Evolutionary conservation across 2,888 invertebrate genomes (phyloP), one percentile per base, ranked within the genome.

Genomic region (Sericinus montela): DNA sequence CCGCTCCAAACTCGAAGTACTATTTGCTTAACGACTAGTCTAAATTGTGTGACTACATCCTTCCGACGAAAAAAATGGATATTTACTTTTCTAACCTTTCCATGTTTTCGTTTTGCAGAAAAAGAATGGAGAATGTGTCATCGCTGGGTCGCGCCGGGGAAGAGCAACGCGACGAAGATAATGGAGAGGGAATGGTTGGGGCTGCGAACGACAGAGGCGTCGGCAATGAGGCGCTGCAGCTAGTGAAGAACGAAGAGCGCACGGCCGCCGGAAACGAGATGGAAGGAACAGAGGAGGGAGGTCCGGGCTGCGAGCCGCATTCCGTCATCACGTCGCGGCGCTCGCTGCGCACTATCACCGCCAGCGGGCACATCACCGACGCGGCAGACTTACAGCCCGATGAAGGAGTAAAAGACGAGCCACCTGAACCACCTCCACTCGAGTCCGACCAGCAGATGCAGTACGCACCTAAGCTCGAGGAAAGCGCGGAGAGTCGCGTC

Each of bases 311-410:
- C 57, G 78, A 83, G 41, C 76, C 71, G n/a, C 78, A 75, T 50
- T 82, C 86, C 11, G 92, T 92, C 14, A 92, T 92, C 67, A 91
- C 91, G 9, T 80, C 89, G 23, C 84, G 91, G 8, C 86, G 91
- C 46, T 85, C 87, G 53, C 81, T 91, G 41, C 83, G 92, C 41
- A 92, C 91, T 25, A 92, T 92, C 62, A 92, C 91, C 15, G 84
- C 92, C 8, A 86, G 91, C 36, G 92, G 91, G 1, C 91, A 91
- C 65, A 91, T 92, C 52, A 91, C 87, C 3, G 70, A 74, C 46
- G 61, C 67, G 43, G 58, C 61, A 10, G 69, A 74, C 44, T 57
- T 69, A 44, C 61, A 60, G 37, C 43, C 57, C 36, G 85, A 83
- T 43, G 81, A 79, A 7, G 78, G 78, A 37, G 80, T 83, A 14